Conservation (phyloP, 2,113 vertebrate genomes). For the Sinocyclocheilus anophthalmus region DNA sequence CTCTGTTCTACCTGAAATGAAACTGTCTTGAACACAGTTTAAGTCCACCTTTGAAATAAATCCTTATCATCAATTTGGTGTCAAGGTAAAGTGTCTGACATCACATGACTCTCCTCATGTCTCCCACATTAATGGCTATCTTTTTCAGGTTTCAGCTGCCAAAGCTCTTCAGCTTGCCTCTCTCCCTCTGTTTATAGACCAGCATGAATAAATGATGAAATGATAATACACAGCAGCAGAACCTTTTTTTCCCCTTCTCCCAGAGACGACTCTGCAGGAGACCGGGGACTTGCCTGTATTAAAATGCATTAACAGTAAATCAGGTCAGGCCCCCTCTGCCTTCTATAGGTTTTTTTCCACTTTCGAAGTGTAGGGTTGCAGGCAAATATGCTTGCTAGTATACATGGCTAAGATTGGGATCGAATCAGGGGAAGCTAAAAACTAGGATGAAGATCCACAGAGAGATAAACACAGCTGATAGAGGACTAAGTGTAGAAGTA, state of each 20-base stretch:
- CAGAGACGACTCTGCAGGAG: conserved; percentile 62
- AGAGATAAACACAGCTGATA: not conserved
- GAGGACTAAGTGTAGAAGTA: not conserved
- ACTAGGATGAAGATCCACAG: not conserved
- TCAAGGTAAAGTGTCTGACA: conserved; percentile 28
- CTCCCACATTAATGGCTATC: conserved; percentile 46
- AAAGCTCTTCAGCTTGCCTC: conserved; percentile 40
- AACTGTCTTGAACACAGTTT: conserved; percentile 32
- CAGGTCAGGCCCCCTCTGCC: conserved; percentile 67
- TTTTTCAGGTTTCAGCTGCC: conserved; percentile 49
- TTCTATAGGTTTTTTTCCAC: conserved; percentile 37
- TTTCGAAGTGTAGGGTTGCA: conserved; percentile 42
- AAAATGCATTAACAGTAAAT: conserved; percentile 71
- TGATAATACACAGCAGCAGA: conserved; percentile 64
- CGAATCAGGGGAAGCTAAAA: not conserved
- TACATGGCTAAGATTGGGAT: conserved; percentile 25
- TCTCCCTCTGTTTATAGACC: conserved; percentile 59
- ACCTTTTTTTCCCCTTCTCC: conserved; percentile 47
- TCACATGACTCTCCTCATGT: conserved; percentile 30
- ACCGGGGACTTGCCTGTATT: conserved; percentile 62
- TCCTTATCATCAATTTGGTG: conserved; percentile 40
- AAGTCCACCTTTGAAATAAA: conserved; percentile 50
- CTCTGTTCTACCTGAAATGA: conserved; percentile 37
- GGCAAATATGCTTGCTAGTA: conserved; percentile 39
- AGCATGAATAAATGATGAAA: conserved; percentile 73